Evolutionary conservation across 2,888 invertebrate genomes (phyloP).

Genomic region (Nymphalis c-album): DNA sequence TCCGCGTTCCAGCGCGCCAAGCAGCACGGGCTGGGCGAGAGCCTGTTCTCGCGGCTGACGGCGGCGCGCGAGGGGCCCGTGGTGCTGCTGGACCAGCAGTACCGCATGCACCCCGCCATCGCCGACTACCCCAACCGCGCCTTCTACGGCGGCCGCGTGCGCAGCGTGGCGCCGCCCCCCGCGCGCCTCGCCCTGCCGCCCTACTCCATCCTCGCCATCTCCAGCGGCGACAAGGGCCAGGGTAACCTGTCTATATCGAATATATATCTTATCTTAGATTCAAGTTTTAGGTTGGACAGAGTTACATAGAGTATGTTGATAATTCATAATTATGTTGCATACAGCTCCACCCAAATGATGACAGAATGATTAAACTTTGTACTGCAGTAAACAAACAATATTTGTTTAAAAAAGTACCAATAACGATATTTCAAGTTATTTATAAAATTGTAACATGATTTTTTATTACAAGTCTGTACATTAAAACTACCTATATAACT

Average conservation of each 20-base stretch:
- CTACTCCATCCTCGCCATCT: conserved; percentile 59
- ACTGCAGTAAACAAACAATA: too few species aligned
- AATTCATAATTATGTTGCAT: too few species aligned
- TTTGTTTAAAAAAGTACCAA: too few species aligned
- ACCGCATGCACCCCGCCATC: conserved; percentile 93
- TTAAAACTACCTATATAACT: too few species aligned
- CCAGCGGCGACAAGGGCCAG: conserved; percentile 68
- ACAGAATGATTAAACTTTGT: too few species aligned
- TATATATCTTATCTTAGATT: too few species aligned
- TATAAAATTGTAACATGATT: too few species aligned
- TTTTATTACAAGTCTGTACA: too few species aligned
- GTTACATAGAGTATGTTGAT: too few species aligned
- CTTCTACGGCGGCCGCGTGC: conserved; percentile 84
- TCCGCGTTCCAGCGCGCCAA: conserved; percentile 83
- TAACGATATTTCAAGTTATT: too few species aligned
- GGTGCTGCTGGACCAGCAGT: conserved; percentile 85
- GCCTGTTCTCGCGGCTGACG: conserved; percentile 89
- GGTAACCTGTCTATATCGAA: conserved; percentile 43
- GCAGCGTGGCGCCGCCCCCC: conserved; percentile 49
- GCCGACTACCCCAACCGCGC: conserved; percentile 88
- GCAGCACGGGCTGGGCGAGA: conserved; percentile 85
- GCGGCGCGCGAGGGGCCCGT: conserved; percentile 67
- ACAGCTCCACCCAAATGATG: too few species aligned
- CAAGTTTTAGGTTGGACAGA: too few species aligned
- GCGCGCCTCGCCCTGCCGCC: conserved; percentile 55